These are phyloP conservation scores for Acanthisitta chloris DNA, from an alignment of 2,113 vertebrate genomes.

Conservation along the genomic window DNA sequence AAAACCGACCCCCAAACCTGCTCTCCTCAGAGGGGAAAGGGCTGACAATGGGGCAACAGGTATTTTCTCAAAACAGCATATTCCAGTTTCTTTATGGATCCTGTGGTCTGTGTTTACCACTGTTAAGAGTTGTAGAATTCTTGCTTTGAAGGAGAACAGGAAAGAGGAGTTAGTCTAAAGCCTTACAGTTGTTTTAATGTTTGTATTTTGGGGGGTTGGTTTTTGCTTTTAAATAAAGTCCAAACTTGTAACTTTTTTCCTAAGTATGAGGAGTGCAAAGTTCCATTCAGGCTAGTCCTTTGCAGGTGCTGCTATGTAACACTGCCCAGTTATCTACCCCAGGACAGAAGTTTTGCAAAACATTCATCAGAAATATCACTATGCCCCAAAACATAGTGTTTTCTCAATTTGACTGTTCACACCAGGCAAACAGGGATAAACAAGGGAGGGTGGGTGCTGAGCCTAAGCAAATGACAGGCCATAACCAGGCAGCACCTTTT, in stretches of 20 bases:
- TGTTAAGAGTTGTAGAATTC: background rate
- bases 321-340: too few relatives aligned
- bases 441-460: background rate
- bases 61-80: background rate
- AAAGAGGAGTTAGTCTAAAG: background rate
- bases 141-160: background rate
- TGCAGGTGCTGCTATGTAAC: background rate
- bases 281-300: background rate
- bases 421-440: background rate
- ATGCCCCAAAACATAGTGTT: background rate
- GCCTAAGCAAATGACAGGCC: background rate
- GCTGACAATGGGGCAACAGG: background rate
- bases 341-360: too few relatives aligned
- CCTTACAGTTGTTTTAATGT: background rate
- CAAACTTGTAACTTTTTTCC: background rate
- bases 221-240: background rate
- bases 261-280: background rate
- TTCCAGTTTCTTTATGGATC: background rate
- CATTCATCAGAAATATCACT: background rate
- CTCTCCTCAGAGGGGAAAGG: background rate
- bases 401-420: background rate
- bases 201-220: background rate
- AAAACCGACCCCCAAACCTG: background rate
- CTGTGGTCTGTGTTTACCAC: background rate
- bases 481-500: background rate